phyloP scores from a whole-genome alignment of 2,888 invertebrate species.

The Heliconius sara region DNA sequence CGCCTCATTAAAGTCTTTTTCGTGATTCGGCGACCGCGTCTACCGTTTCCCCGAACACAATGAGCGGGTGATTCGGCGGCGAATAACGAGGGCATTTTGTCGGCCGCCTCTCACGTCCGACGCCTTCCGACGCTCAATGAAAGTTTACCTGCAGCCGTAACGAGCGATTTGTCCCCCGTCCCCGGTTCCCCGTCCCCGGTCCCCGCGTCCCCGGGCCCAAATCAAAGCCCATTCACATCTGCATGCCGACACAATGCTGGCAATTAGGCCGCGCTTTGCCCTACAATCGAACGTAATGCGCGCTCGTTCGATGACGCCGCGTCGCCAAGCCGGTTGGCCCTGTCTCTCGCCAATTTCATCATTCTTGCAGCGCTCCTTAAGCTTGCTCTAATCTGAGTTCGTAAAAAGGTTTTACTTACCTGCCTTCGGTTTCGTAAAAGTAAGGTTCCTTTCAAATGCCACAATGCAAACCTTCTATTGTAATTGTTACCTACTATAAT shows the following conservation, averaged over 20 bases:
- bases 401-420: slow-evolving; percentile 45
- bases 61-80: slow-evolving; percentile 84
- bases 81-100: slow-evolving; percentile 85
- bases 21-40: slow-evolving; percentile 82
- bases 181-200: slow-evolving; percentile 64
- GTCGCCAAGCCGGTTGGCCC: slow-evolving; percentile 56
- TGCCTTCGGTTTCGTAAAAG: slow-evolving; percentile 38
- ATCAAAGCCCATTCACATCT: slow-evolving; percentile 85
- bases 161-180: slow-evolving; percentile 84
- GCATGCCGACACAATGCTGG: slow-evolving; percentile 85
- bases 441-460: slow-evolving; percentile 39
- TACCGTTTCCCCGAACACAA: slow-evolving; percentile 83
- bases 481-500: slow-evolving; percentile 10
- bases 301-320: slow-evolving; percentile 75
- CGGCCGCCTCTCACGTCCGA: slow-evolving; percentile 83
- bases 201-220: slow-evolving; percentile 74
- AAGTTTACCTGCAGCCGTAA: slow-evolving; percentile 85
- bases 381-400: slow-evolving; percentile 47
- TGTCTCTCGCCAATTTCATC: slow-evolving; percentile 53
- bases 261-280: slow-evolving; percentile 81
- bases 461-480: slow-evolving; percentile 26
- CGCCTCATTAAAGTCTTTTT: slow-evolving; percentile 84
- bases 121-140: slow-evolving; percentile 85
- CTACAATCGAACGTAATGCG: slow-evolving; percentile 83
- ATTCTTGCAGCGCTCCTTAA: slow-evolving; percentile 50